Percentiles rank a stretch among this genome's conserved stretches.
These are phyloP conservation scores for Rana temporaria DNA, from an alignment of 2,113 vertebrate genomes.

Conservation along the genomic window DNA sequence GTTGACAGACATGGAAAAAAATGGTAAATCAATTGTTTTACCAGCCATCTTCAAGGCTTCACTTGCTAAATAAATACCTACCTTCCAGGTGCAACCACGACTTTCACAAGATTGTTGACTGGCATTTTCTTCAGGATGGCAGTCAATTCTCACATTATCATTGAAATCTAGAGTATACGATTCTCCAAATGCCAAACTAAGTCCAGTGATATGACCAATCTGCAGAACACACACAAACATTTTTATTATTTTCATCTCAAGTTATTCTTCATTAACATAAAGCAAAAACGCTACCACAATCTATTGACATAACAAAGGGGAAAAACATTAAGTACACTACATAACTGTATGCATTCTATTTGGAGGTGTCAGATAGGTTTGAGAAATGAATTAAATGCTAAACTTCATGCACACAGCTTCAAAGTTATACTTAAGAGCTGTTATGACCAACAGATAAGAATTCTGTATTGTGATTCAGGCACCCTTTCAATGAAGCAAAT, in stretches of 20 bases:
- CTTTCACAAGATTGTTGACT: constrained; percentile 63
- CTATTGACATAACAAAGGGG: not conserved
- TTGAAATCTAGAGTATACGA: constrained; percentile 67
- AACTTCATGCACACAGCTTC: no score
- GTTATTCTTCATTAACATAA: not conserved
- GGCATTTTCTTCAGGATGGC: constrained; percentile 66
- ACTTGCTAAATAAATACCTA: constrained; percentile 48
- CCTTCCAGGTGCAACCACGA: constrained; percentile 76
- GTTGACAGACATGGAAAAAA: no score
- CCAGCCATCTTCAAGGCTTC: no score
- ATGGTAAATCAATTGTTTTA: no score
- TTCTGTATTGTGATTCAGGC: no score
- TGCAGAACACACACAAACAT: constrained; percentile 46
- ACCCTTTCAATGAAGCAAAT: no score
- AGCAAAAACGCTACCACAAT: not conserved
- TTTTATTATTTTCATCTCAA: not conserved
- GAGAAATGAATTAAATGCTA: no score
- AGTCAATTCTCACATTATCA: constrained; percentile 66
- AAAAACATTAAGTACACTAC: no score
- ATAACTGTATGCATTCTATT: no score
- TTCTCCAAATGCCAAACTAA: constrained; percentile 69
- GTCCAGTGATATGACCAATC: constrained; percentile 67
- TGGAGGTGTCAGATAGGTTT: no score
- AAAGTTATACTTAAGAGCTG: no score
- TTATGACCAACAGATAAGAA: no score